Evolutionary conservation across 2,113 vertebrate genomes (phyloP).

Genomic region (Conger conger): DNA sequence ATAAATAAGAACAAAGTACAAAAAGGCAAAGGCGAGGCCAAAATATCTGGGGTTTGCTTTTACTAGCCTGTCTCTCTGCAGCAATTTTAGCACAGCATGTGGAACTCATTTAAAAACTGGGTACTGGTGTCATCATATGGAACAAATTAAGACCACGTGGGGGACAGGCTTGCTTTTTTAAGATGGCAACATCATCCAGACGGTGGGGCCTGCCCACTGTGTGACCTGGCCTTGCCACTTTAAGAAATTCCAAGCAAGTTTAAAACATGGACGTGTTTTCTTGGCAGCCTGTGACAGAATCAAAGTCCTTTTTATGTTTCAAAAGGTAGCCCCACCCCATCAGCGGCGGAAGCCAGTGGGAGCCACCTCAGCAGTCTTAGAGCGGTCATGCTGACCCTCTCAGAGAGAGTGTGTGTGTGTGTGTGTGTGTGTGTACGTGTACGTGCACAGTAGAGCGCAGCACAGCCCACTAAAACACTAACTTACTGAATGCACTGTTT

Average conservation of each 20-base stretch:
- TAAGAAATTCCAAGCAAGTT: constrained; percentile 20
- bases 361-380: constrained; percentile 16
- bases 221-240: constrained; percentile 42
- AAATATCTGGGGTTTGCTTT: constrained; percentile 34
- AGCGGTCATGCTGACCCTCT: background rate
- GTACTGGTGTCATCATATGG: constrained; percentile 48
- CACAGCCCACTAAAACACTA: constrained; percentile 39
- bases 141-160: constrained; percentile 47
- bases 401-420: background rate
- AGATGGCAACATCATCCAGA: constrained; percentile 38
- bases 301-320: constrained; percentile 12
- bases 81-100: constrained; percentile 47
- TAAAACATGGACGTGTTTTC: constrained; percentile 10
- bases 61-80: constrained; percentile 31
- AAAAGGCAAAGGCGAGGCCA: constrained; percentile 28
- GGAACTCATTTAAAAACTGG: constrained; percentile 54
- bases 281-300: constrained; percentile 17
- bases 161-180: constrained; percentile 33
- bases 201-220: constrained; percentile 23
- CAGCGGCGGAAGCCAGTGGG: background rate
- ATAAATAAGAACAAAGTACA: constrained; percentile 32
- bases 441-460: too few relatives aligned
- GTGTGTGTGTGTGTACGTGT: background rate
- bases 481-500: constrained; percentile 43
- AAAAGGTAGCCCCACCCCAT: background rate